Conservation (phyloP, 2,797 vertebrate species). For the Tauraco hartlaubi region DNA sequence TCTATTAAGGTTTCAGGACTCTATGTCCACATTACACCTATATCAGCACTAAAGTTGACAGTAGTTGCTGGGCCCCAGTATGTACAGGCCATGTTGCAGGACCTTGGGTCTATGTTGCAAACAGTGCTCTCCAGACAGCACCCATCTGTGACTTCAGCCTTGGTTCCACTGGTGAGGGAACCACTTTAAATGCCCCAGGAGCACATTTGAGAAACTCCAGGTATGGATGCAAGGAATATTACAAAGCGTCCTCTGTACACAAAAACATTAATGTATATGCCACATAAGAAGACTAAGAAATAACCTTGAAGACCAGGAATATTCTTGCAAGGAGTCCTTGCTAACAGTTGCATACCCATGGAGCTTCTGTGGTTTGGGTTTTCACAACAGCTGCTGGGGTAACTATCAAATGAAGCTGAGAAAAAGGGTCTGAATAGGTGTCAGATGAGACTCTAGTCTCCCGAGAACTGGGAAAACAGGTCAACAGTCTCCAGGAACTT, state of each 20-base stretch:
- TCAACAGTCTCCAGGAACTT: not conserved
- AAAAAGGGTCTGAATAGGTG: not conserved
- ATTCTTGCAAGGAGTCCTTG: not conserved
- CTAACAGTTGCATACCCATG: not conserved
- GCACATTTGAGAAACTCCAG: not conserved
- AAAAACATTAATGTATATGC: not conserved
- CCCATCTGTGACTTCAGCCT: not conserved
- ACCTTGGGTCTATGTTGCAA: not conserved
- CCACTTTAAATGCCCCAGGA: not conserved
- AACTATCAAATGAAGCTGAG: not conserved
- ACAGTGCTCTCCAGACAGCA: not conserved
- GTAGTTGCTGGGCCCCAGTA: not conserved
- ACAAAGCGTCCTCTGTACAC: not conserved
- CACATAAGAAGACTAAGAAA: not conserved
- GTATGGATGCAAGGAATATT: not conserved
- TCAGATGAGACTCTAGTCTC: not conserved
- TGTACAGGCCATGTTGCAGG: not conserved
- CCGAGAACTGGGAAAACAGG: not conserved
- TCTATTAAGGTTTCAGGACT: not conserved
- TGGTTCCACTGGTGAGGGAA: not conserved
- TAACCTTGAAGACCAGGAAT: not conserved
- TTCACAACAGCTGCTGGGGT: not conserved
- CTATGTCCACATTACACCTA: not conserved
- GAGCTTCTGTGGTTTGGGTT: not conserved
- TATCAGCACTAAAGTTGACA: not conserved